phyloP scores from a whole-genome alignment of 2,797 vertebrate genomes.

The Muscicapa comitata region DNA sequence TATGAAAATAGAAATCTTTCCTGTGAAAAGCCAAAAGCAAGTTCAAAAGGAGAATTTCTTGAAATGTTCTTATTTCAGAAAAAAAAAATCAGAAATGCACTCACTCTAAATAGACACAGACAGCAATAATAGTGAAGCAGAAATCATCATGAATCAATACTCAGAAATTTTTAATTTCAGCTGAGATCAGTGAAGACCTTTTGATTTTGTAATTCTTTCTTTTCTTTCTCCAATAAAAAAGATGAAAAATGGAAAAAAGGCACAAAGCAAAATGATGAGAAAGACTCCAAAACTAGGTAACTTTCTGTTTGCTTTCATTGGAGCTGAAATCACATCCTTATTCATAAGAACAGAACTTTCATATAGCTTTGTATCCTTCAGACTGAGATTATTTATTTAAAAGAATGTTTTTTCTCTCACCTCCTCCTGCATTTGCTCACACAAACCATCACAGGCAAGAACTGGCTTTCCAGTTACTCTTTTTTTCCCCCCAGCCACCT shows the following conservation, averaged over 20 bases:
- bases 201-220: neutral
- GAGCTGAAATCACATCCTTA: neutral
- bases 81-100: neutral
- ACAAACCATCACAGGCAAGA: neutral
- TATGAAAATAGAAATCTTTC: neutral
- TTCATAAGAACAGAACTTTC: neutral
- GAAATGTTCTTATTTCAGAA: neutral
- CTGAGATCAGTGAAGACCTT: neutral
- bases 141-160: neutral
- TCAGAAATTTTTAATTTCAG: neutral
- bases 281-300: neutral
- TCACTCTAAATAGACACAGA: neutral
- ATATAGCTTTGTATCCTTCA: neutral
- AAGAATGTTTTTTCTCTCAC: neutral
- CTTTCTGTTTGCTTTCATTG: neutral
- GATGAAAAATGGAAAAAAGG: neutral
- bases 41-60: neutral
- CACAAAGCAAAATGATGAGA: neutral
- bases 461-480: neutral
- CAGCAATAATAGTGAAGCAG: neutral
- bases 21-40: neutral
- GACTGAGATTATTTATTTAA: neutral
- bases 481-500: neutral
- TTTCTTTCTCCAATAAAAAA: neutral
- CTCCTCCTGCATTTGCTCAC: neutral